These are phyloP conservation scores for Spinibarbus caldwelli DNA, from an alignment of 2,797 vertebrate genomes.

Conservation along the genomic window DNA sequence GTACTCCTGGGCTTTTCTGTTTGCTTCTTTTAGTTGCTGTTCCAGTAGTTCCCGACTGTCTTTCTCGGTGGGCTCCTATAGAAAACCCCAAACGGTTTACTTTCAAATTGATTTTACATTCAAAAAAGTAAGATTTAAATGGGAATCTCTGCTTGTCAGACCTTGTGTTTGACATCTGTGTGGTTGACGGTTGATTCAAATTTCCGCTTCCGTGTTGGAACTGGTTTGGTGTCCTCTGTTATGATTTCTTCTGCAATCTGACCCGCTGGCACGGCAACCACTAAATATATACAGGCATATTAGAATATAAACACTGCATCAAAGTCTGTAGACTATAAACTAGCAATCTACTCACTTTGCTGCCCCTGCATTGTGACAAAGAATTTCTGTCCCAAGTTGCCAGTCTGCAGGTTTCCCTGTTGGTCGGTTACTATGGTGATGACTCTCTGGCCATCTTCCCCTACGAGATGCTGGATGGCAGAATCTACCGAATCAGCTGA, in stretches of 20 bases:
- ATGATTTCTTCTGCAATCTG: slow-evolving; percentile 77
- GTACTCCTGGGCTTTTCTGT: slow-evolving; percentile 75
- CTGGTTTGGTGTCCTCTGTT: slow-evolving; percentile 63
- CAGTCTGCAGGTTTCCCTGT: slow-evolving; percentile 70
- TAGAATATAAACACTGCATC: neutral
- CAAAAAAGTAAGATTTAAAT: neutral
- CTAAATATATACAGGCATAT: slow-evolving; percentile 60
- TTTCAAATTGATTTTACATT: neutral
- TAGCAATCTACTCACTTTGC: slow-evolving; percentile 72
- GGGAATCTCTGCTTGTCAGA: slow-evolving; percentile 4
- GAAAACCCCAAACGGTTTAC: neutral
- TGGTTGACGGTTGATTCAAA: slow-evolving; percentile 61
- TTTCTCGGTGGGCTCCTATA: slow-evolving; percentile 20
- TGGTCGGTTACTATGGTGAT: slow-evolving; percentile 79
- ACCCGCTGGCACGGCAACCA: slow-evolving; percentile 77
- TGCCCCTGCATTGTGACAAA: slow-evolving; percentile 78
- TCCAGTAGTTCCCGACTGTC: slow-evolving; percentile 56
- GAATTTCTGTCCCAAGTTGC: slow-evolving; percentile 72
- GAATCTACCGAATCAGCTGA: slow-evolving; percentile 65
- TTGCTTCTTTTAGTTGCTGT: slow-evolving; percentile 72
- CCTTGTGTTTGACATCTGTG: slow-evolving; percentile 57
- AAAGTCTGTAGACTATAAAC: neutral
- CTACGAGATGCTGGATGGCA: slow-evolving; percentile 70
- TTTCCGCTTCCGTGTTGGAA: slow-evolving; percentile 70
- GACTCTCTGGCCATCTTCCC: slow-evolving; percentile 75